Conservation (phyloP, 2,113 vertebrate genomes). For the Xiphias gladius region DNA sequence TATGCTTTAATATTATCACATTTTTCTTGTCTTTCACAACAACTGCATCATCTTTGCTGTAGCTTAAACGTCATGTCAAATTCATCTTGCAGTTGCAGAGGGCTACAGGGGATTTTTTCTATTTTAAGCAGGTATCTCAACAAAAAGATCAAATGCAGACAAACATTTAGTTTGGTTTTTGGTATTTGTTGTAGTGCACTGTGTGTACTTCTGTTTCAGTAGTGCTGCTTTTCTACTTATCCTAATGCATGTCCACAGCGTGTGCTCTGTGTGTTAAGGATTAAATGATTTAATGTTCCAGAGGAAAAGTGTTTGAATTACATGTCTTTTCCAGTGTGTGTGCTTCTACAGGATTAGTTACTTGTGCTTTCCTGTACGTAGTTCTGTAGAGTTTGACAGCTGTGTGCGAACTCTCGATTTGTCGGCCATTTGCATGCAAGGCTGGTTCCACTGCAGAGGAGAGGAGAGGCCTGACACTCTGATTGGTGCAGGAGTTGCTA, state of each 20-base stretch:
- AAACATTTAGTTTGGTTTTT: background rate
- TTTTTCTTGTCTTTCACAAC: background rate
- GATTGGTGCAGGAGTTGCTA: slow-evolving; percentile 87
- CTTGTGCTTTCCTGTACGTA: slow-evolving; percentile 24
- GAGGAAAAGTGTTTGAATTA: background rate
- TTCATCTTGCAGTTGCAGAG: no score
- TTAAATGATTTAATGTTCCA: background rate
- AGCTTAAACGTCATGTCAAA: background rate
- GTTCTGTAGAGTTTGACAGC: slow-evolving; percentile 67
- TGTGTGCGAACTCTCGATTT: slow-evolving; percentile 65
- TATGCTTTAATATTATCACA: no score
- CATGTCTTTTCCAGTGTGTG: background rate
- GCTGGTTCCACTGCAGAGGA: slow-evolving; percentile 86
- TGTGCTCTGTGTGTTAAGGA: background rate
- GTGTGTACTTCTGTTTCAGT: background rate
- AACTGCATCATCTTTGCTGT: background rate
- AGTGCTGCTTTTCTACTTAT: background rate
- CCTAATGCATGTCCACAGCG: background rate
- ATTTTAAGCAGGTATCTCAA: no score
- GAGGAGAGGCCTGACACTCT: slow-evolving; percentile 76
- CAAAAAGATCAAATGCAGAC: background rate
- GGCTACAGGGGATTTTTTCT: no score
- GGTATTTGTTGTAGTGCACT: background rate
- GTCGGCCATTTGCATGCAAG: slow-evolving; percentile 84
- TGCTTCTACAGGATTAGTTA: background rate